Evolutionary conservation across 2,888 invertebrate species (phyloP), one percentile per base, ranked within the genome.

Genomic region (Iphiclides podalirius): DNA sequence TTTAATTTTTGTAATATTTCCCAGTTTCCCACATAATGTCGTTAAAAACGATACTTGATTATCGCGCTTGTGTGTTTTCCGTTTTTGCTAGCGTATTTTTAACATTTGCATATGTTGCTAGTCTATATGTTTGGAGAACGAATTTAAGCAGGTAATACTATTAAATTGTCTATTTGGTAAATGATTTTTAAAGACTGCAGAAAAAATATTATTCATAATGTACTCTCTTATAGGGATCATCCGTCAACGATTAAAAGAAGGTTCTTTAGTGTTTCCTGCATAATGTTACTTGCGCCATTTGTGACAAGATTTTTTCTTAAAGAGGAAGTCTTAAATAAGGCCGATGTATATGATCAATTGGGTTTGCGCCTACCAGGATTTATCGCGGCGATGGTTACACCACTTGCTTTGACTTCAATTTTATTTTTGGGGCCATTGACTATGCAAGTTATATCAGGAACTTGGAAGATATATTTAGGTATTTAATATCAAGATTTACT

Each of bases 71-170:
- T 70, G 67, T 90, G 58, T 86, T 90, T 64, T 92, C 94, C 43
- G 89, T 95, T 64, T 78, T 92, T 57, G 92, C 95, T 60, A 96
- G 96, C 84, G 87, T 96, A 59, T 82, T 93, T 53, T 90, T 97
- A 64, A 94, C 96, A 8, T 78, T 94, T 58, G 87, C 93, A 28
- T 97, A 95, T 88, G 95, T 97, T 57, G 94, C 93, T 50, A 97
- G 97, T 82, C 90, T 97, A 52, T 96, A 97, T 78, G 91, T 97
- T 44, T 97, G 97, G 96, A 93, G 92, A 65, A 91, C 93, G 50
- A 92, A 92, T 66, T 90, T 93, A 64, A 91, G 91, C 90, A 94
- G 94, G 94, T 94, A 91, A 26, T 70, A 38, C 23, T 20, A 8
- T n/a, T 12, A 2, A n/a, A 31, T 11, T 20, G 3, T n/a, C n/a